These are phyloP conservation scores for Hydriomena furcata DNA, from an alignment of 2,888 invertebrate species.

Conservation along the genomic window DNA sequence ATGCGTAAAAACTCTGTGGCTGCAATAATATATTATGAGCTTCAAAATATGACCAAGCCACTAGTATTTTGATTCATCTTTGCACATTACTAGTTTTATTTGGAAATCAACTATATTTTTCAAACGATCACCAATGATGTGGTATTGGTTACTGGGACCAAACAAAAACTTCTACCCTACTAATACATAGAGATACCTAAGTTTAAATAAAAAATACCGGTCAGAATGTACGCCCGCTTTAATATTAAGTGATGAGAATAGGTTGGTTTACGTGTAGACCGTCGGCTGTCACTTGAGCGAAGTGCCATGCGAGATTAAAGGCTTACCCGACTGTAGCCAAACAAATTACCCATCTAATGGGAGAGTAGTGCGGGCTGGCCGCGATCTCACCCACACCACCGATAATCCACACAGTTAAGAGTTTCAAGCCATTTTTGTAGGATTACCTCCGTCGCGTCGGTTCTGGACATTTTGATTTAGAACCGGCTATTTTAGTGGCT, in stretches of 20 bases:
- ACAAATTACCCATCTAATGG: constrained; percentile 74
- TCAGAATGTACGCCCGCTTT: constrained; percentile 27
- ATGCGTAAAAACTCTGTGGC: too few species aligned
- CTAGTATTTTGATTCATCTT: too few species aligned
- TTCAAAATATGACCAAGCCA: too few species aligned
- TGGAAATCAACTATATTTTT: too few species aligned
- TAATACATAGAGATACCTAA: too few species aligned
- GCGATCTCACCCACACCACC: constrained; percentile 45
- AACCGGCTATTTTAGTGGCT: not conserved
- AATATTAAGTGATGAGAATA: constrained; percentile 29
- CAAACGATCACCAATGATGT: too few species aligned
- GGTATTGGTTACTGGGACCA: too few species aligned
- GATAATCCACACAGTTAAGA: constrained; percentile 50
- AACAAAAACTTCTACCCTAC: too few species aligned
- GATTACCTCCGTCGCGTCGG: constrained; percentile 36
- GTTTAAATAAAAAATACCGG: too few species aligned
- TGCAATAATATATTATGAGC: too few species aligned
- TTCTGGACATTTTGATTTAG: constrained; percentile 33
- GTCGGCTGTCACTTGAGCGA: constrained; percentile 46
- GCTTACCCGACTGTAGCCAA: constrained; percentile 64
- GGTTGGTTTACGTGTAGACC: constrained; percentile 31
- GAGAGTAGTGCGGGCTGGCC: constrained; percentile 50
- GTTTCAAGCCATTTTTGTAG: constrained; percentile 47
- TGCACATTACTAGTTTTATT: too few species aligned
- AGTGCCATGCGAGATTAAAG: constrained; percentile 65